Conservation (phyloP, 2,797 vertebrate genomes). For the Arnoldichthys spilopterus region DNA sequence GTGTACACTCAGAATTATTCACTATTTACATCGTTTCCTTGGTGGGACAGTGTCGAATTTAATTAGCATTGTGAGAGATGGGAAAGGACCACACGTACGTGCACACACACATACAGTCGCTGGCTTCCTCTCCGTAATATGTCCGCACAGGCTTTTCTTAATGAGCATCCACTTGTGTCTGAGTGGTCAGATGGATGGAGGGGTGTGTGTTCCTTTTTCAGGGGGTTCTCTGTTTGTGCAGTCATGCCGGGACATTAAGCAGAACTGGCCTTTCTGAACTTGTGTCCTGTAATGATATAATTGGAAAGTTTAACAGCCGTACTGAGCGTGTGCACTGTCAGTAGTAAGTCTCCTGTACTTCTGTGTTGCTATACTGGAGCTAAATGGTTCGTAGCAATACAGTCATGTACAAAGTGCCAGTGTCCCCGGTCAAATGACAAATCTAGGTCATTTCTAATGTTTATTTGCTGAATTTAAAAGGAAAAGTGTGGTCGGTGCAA, state of each 20-base stretch:
- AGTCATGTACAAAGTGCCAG: background rate
- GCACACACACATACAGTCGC: background rate
- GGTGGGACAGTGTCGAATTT: slow-evolving; percentile 2
- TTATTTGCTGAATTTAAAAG: no score
- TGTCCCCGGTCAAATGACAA: no score
- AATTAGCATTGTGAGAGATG: slow-evolving; percentile 24
- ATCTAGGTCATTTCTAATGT: no score
- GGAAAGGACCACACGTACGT: slow-evolving; percentile 47
- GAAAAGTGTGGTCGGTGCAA: no score
- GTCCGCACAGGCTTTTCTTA: slow-evolving; percentile 42
- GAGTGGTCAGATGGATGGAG: slow-evolving; percentile 33
- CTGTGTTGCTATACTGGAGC: background rate
- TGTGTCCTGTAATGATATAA: background rate
- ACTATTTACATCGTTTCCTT: slow-evolving; percentile 45
- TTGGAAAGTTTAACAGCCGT: background rate
- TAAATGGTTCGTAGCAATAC: no score
- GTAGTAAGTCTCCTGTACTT: background rate
- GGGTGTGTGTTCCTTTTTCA: slow-evolving; percentile 5
- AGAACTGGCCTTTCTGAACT: slow-evolving; percentile 23
- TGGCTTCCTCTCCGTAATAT: slow-evolving; percentile 8
- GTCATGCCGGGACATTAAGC: slow-evolving; percentile 34
- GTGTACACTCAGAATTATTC: slow-evolving; percentile 31
- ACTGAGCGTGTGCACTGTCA: background rate
- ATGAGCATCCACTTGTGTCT: slow-evolving; percentile 37
- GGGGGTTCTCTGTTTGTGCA: slow-evolving; percentile 20